Evolutionary conservation across 2,797 vertebrate species (phyloP), one percentile per base, ranked within the genome.

Genomic region (Brachymystax lenok): DNA sequence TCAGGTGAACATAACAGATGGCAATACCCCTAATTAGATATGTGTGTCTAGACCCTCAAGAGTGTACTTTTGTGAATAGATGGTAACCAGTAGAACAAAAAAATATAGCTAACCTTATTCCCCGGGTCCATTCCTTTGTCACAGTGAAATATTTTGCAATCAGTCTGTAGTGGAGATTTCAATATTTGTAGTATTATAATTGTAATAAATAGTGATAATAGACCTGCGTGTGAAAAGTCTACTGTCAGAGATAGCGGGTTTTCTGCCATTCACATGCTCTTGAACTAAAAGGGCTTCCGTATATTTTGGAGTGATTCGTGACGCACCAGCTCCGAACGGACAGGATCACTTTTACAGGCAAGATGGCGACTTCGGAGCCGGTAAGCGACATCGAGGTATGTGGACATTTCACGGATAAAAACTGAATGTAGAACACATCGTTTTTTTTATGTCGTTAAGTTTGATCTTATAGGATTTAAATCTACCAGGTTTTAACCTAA

Each of bases 291-390:
- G 16, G n/a, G 72, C 35, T 86, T 80, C 92, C 90, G 92, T 94
- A 88, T 80, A 17, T 59, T 73, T 61, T 83, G 73, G 79, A 84
- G 83, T 28, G 83, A 76, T 77, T 79, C 28, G 92, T 95, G 93
- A 95, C 93, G 93, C 93, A 93, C 79, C 76, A 84, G 87, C 90
- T 89, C 87, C 77, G 86, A 88, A 86, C 86, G 80, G 80, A 51
- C 90, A 93, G 92, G 77, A 92, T 88, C 80, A 77, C 76, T 85
- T 91, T 92, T 86, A 88, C 90, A 88, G 88, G 92, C 92, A 95
- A 95, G 94, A 95, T 95, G 95, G 95, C 95, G 93, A 95, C 95
- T 88, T 95, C 94, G 92, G 95, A 95, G 92, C 94, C 95, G 95
- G 95, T 95, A 95, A 95, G 93, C 82, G 84, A 84, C 79, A 85